Evolutionary conservation across 2,113 vertebrate species (phyloP).

Genomic region (Romanogobio albipinnatus): DNA sequence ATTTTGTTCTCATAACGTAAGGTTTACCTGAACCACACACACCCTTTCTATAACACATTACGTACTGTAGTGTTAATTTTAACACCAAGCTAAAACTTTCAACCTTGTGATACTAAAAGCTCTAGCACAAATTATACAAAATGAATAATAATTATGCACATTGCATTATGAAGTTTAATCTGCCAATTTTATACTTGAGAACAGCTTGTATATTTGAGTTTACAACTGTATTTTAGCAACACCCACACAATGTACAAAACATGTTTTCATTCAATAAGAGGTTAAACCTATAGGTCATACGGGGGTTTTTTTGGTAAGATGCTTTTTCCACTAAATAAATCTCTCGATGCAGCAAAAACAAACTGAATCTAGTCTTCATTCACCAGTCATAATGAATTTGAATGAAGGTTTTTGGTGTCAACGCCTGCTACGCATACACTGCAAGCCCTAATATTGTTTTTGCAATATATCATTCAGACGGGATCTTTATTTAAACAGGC

Average conservation of each 20-base stretch:
- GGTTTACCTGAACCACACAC: too few relatives aligned
- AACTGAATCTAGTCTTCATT: background rate
- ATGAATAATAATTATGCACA: conserved; percentile 8
- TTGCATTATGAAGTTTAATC: background rate
- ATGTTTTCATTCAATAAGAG: conserved; percentile 1
- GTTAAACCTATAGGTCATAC: background rate
- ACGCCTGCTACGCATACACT: background rate
- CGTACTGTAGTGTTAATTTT: background rate
- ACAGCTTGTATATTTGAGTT: background rate
- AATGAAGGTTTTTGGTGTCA: conserved; percentile 2
- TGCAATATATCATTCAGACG: background rate
- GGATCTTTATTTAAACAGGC: background rate
- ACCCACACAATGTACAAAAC: background rate
- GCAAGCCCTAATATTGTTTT: background rate
- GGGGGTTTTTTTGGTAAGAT: background rate
- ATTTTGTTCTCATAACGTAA: too few relatives aligned
- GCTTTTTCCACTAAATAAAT: background rate
- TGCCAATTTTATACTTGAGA: background rate
- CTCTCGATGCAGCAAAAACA: background rate
- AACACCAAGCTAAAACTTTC: background rate
- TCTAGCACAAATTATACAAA: background rate
- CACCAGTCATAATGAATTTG: background rate
- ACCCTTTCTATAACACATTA: background rate
- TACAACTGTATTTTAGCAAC: conserved; percentile 4
- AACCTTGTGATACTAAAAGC: background rate